phyloP scores from a whole-genome alignment of 2,888 invertebrate genomes.

The Yponomeuta cagnagella region DNA sequence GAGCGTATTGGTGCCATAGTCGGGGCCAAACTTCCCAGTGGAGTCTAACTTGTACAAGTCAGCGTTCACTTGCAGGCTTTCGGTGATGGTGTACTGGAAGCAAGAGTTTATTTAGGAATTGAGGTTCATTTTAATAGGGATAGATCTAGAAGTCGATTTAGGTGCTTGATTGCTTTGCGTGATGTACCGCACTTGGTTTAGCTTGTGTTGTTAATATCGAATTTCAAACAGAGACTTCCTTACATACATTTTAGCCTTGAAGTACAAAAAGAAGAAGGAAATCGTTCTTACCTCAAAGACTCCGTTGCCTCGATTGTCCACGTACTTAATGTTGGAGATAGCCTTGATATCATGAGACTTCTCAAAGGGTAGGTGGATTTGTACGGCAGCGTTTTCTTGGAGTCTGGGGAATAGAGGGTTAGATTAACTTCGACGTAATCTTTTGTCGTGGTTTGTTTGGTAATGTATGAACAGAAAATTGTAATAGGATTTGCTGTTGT shows the following conservation, averaged over 20 bases:
- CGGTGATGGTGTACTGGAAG: constrained; percentile 45
- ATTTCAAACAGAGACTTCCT: too few species aligned
- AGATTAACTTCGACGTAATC: neutral
- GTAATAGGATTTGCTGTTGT: too few species aligned
- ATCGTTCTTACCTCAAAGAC: constrained; percentile 45
- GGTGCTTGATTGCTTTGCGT: too few species aligned
- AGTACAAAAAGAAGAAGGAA: neutral
- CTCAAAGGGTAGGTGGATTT: constrained; percentile 73
- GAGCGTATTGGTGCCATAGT: constrained; percentile 52
- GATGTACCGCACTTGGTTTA: too few species aligned
- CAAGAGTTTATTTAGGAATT: neutral
- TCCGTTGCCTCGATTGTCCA: constrained; percentile 55
- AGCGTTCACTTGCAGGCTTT: constrained; percentile 69
- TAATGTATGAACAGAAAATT: neutral
- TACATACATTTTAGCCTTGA: too few species aligned
- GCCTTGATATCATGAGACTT: constrained; percentile 75
- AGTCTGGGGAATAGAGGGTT: constrained; percentile 39
- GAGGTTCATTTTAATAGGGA: too few species aligned
- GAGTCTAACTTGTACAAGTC: constrained; percentile 67
- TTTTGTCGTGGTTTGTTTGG: neutral
- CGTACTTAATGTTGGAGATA: constrained; percentile 43
- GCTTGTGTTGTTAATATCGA: too few species aligned
- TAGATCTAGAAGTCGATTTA: too few species aligned
- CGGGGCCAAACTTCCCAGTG: constrained; percentile 44
- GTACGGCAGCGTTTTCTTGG: constrained; percentile 59